Conservation (phyloP, 2,888 invertebrate genomes). For the Homarus gammarus region DNA sequence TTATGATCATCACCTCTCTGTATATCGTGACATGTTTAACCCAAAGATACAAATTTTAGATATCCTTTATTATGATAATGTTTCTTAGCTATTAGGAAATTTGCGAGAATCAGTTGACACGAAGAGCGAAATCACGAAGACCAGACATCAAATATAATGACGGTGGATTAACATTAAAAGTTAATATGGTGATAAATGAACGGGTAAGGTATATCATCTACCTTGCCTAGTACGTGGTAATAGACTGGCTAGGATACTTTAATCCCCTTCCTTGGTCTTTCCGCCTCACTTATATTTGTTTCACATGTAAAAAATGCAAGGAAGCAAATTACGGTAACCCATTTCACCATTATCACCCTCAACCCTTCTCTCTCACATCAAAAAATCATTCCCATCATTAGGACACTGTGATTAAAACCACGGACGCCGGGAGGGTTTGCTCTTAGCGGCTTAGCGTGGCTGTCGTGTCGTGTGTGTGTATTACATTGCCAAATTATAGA, state of each 20-base stretch:
- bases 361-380: conserved; percentile 35
- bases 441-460: neutral
- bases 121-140: no score
- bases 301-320: conserved; percentile 24
- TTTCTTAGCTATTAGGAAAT: no score
- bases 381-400: conserved; percentile 12
- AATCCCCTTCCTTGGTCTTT: neutral
- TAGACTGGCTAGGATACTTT: neutral
- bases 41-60: no score
- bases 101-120: no score
- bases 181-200: neutral
- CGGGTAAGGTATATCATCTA: neutral
- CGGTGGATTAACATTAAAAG: neutral
- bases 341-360: neutral
- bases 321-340: neutral
- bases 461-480: neutral
- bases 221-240: neutral
- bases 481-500: neutral
- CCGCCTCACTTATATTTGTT: neutral
- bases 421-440: neutral
- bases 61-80: no score
- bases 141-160: no score
- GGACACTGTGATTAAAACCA: neutral
- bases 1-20: no score
- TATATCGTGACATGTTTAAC: no score